Evolutionary conservation across 2,888 invertebrate genomes (phyloP).

Genomic region (Eupsilia transversa): DNA sequence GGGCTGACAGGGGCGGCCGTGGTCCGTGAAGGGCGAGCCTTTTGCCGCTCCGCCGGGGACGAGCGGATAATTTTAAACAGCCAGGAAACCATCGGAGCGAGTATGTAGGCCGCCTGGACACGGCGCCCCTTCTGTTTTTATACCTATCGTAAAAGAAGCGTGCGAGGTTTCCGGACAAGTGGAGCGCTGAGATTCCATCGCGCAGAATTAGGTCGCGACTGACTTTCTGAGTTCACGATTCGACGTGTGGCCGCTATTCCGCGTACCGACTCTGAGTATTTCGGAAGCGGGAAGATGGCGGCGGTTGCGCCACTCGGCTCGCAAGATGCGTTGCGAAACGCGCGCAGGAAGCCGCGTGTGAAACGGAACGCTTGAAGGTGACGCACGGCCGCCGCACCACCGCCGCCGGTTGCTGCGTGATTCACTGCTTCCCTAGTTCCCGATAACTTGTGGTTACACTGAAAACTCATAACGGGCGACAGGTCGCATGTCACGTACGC

Average conservation of each 20-base stretch:
- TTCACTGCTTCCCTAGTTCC: conserved; percentile 72
- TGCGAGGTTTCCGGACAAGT: conserved; percentile 86
- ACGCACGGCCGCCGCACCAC: conserved; percentile 73
- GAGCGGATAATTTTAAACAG: conserved; percentile 87
- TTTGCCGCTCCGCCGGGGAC: conserved; percentile 85
- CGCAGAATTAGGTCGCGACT: conserved; percentile 81
- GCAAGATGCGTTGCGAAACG: conserved; percentile 80
- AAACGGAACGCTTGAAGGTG: conserved; percentile 79
- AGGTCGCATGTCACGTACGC: conserved; percentile 84
- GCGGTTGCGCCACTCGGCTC: conserved; percentile 77
- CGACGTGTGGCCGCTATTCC: conserved; percentile 69
- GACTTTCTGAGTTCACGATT: conserved; percentile 76
- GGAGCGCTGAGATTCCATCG: conserved; percentile 82
- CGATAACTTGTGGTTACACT: conserved; percentile 74
- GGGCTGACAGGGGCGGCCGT: conserved; percentile 79
- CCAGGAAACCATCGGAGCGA: conserved; percentile 87
- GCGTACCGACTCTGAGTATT: conserved; percentile 77
- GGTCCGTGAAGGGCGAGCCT: conserved; percentile 87
- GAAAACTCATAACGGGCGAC: conserved; percentile 65
- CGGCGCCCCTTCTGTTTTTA: conserved; percentile 79
- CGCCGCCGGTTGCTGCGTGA: conserved; percentile 65
- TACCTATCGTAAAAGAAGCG: conserved; percentile 82
- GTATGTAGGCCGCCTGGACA: conserved; percentile 87
- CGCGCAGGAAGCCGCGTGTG: conserved; percentile 82
- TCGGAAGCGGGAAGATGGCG: conserved; percentile 79